Evolutionary conservation across 2,888 invertebrate genomes (phyloP).

Genomic region (Ariolimax columbianus): DNA sequence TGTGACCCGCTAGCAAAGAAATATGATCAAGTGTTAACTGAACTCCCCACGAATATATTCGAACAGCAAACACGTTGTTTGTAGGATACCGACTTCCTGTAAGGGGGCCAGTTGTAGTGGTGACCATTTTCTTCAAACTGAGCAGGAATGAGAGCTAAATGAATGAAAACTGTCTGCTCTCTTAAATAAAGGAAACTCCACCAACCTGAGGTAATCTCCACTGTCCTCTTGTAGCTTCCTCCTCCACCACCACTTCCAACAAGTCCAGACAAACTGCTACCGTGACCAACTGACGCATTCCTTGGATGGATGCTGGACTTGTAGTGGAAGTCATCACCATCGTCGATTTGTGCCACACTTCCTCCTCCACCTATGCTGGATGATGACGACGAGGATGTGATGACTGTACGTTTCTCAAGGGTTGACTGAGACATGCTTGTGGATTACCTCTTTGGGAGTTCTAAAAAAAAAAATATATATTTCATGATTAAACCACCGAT

Average conservation of each 20-base stretch:
- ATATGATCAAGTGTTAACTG: too few species aligned
- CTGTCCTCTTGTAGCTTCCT: constrained; percentile 59
- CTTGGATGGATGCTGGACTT: constrained; percentile 66
- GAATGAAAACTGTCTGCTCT: too few species aligned
- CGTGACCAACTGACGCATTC: constrained; percentile 59
- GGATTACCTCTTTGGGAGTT: background rate
- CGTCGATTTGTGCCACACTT: background rate
- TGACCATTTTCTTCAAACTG: too few species aligned
- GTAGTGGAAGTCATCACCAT: constrained; percentile 58
- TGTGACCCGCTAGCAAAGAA: too few species aligned
- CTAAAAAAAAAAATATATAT: too few species aligned
- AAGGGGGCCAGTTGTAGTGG: too few species aligned
- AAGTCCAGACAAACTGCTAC: constrained; percentile 58
- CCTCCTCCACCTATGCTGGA: constrained; percentile 11
- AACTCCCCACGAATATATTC: too few species aligned
- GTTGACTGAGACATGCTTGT: constrained; percentile 64
- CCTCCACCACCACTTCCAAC: constrained; percentile 56
- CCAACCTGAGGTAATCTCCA: constrained; percentile 64
- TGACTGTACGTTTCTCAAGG: constrained; percentile 71
- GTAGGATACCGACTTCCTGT: too few species aligned
- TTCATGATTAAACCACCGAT: too few species aligned
- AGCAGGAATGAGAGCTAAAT: too few species aligned
- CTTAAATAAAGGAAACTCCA: background rate
- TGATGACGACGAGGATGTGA: constrained; percentile 59
- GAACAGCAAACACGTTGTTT: too few species aligned